Conservation (phyloP, 2,888 invertebrate genomes). For the Argyra leucocephala region DNA sequence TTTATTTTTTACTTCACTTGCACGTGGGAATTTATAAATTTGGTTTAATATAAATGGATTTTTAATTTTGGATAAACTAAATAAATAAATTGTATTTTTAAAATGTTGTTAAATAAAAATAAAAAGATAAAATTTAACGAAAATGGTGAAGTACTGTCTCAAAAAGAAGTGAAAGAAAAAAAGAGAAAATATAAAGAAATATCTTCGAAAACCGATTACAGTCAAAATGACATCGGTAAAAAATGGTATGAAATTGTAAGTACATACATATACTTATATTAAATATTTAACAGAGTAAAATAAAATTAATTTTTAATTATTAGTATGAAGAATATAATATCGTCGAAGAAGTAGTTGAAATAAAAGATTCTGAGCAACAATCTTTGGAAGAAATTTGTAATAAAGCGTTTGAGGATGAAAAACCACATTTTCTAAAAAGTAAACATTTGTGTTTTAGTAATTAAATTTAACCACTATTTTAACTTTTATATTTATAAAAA, state of each 20-base stretch:
- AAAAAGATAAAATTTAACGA: slow-evolving; percentile 28
- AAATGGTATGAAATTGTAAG: slow-evolving; percentile 41
- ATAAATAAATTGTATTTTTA: no score
- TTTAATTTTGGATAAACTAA: no score
- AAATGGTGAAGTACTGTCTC: slow-evolving; percentile 28
- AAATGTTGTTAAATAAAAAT: background rate
- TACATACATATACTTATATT: slow-evolving; percentile 15
- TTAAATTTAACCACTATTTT: background rate
- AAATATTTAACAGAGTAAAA: background rate
- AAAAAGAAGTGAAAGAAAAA: slow-evolving; percentile 16
- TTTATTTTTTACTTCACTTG: no score
- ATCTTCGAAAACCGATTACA: slow-evolving; percentile 17
- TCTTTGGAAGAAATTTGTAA: slow-evolving; percentile 37
- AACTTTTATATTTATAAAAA: background rate
- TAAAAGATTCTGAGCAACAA: slow-evolving; percentile 39
- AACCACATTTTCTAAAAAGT: slow-evolving; percentile 34
- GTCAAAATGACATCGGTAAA: slow-evolving; percentile 29
- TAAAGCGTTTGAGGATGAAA: slow-evolving; percentile 34
- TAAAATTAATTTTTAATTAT: background rate
- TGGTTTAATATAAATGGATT: no score
- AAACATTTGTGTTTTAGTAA: slow-evolving; percentile 16
- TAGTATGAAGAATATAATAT: slow-evolving; percentile 36
- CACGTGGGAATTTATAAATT: no score
- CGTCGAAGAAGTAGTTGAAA: slow-evolving; percentile 35
- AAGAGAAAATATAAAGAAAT: slow-evolving; percentile 21